Base-by-base conservation (phyloP, 2,888 invertebrate genomes). In the Empis stercorea region DNA sequence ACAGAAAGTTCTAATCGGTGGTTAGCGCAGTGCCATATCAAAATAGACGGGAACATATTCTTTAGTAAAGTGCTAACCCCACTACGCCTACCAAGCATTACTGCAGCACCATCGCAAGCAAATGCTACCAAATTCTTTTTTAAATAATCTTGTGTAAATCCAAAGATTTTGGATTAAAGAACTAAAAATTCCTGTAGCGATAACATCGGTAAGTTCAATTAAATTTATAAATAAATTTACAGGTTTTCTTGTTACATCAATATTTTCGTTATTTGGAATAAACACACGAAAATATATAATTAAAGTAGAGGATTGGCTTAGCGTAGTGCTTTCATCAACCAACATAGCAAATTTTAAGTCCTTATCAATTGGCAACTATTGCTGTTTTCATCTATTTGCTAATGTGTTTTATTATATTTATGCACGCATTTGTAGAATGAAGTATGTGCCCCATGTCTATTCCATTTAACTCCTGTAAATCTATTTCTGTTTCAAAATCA, bases 151-250 rank as follows among this genome's bases (percentile, higher is more conserved):
- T 36, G 36, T 36, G 36, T 36, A 36, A 36, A 36, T 36, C 36
- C 36, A 16, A 38, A 38, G 16, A 16, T 16, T 38, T 38, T 38
- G 16, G 15, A 38, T 38, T 38, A 38, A 38, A 16, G 38, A 38
- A 38, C 16, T 38, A 38, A 38, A 38, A 38, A 38, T 38, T 38
- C 38, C 38, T 38, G 38, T 38, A 38, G 38, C 38, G 16, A 16
- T 38, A 38, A 38, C 38, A 38, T 38, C 38, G 38, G 9, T 38
- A 38, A 38, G 38, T 38, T 38, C 38, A 38, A 38, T 38, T 38
- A 16, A 38, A 16, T 38, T 38, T 38, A 36, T 36, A 36, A 36
- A 36, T 36, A 36, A 36, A 36, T 36, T 36, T 36, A 36, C 36
- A 14, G 36, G 36, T 36, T 36, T 36, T 36, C 36, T 36, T 36